Percentiles rank a stretch among this genome's conserved stretches.
These are phyloP conservation scores for Thamnophis elegans DNA, from an alignment of 2,797 vertebrate species.

Conservation along the genomic window DNA sequence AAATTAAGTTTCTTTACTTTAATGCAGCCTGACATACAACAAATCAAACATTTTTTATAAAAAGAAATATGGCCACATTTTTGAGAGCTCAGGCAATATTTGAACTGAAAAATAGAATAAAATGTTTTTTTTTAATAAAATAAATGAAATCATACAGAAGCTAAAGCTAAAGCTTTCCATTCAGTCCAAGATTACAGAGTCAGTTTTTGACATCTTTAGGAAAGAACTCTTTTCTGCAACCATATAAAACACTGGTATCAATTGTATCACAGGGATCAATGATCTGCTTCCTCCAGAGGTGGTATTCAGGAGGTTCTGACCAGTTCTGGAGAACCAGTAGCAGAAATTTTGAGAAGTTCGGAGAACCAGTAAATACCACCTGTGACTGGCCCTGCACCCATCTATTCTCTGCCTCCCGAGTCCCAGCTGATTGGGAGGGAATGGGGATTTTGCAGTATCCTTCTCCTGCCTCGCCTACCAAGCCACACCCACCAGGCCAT, in stretches of 20 bases:
- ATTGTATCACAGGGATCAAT: not conserved
- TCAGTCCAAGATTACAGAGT: not conserved
- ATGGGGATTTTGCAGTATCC: too few relatives aligned
- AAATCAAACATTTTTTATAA: not conserved
- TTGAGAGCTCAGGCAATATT: not conserved
- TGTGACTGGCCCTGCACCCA: too few relatives aligned
- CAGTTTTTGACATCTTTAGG: not conserved
- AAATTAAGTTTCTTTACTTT: not conserved
- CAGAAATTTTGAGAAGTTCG: too few relatives aligned
- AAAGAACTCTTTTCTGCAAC: not conserved
- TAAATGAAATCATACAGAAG: not conserved
- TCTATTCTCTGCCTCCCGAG: too few relatives aligned
- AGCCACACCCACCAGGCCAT: too few relatives aligned
- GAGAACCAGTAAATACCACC: too few relatives aligned
- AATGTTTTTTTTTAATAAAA: not conserved
- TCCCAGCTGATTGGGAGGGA: too few relatives aligned
- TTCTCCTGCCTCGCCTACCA: too few relatives aligned
- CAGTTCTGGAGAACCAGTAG: too few relatives aligned
- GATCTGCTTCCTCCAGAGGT: not conserved
- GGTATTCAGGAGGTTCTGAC: too few relatives aligned
- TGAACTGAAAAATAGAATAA: not conserved
- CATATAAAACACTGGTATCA: not conserved
- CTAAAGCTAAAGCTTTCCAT: not conserved
- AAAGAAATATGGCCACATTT: not conserved
- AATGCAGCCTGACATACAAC: not conserved